These are phyloP conservation scores for Tretioscincus oriximinensis DNA, from an alignment of 2,113 vertebrate genomes.

Conservation along the genomic window DNA sequence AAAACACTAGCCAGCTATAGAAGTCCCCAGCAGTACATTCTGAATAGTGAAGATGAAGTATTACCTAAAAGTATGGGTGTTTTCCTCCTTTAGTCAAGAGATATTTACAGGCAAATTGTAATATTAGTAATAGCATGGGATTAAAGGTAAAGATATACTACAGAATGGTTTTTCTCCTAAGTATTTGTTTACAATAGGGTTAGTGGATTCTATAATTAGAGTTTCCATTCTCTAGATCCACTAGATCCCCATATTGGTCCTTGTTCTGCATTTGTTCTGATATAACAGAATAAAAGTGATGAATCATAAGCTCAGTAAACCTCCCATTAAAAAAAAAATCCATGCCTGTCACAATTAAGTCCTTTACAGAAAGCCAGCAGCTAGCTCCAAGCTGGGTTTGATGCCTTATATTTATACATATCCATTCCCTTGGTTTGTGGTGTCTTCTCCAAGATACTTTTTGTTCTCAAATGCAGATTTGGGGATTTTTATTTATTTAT, in stretches of 20 bases:
- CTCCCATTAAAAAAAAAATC: not conserved
- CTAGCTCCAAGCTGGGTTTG: not conserved
- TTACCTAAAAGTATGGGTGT: not conserved
- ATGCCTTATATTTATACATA: not conserved
- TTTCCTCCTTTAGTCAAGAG: not conserved
- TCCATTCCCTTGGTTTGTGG: constrained; percentile 16
- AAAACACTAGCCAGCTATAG: not conserved
- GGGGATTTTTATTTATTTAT: not conserved
- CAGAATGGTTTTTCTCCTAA: no score
- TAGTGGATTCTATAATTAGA: no score
- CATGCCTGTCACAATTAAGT: not conserved
- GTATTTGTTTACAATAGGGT: no score
- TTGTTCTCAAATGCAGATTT: constrained; percentile 27
- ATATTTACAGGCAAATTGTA: not conserved
- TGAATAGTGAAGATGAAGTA: not conserved
- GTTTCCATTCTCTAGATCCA: no score
- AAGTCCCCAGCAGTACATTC: not conserved
- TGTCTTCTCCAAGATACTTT: constrained; percentile 13
- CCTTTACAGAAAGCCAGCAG: not conserved
- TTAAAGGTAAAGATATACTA: not conserved
- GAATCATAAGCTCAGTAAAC: not conserved
- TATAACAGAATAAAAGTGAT: not conserved
- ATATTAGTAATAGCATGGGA: not conserved
- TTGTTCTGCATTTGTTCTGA: not conserved
- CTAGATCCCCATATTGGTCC: not conserved